Evolutionary conservation across 2,113 vertebrate genomes (phyloP).

Genomic region (Aleadryas rufinucha): DNA sequence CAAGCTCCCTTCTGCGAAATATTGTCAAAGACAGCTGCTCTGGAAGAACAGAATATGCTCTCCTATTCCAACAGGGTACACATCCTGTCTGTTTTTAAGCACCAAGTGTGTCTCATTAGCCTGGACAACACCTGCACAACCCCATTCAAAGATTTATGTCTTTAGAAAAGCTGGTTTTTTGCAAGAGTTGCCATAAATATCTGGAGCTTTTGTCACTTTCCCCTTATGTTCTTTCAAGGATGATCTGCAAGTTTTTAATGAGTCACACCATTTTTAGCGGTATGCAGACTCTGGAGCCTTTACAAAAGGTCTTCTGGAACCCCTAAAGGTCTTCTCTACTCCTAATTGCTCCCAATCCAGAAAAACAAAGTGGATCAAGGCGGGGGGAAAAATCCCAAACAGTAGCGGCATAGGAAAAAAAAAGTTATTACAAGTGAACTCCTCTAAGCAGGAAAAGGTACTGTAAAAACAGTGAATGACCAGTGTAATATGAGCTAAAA

Average conservation of each 20-base stretch:
- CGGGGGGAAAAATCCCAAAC: accelerated
- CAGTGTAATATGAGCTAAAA: background rate
- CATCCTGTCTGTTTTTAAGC: background rate
- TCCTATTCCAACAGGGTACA: background rate
- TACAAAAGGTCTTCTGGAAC: background rate
- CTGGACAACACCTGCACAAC: background rate
- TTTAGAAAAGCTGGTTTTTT: background rate
- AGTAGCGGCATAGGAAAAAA: background rate
- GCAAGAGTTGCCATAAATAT: background rate
- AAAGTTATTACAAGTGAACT: background rate
- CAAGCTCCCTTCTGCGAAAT: background rate
- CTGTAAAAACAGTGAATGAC: background rate
- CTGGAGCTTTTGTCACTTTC: background rate
- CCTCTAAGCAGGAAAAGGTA: background rate
- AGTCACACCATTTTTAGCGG: background rate
- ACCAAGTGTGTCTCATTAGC: background rate
- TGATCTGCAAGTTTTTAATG: background rate
- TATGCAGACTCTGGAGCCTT: background rate
- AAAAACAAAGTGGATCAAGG: background rate
- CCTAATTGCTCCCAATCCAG: background rate
- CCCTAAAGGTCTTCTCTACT: background rate
- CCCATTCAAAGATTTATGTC: background rate
- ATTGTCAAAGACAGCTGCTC: background rate
- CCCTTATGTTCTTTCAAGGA: background rate
- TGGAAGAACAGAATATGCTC: background rate